Percentiles rank a stretch among this genome's conserved stretches.
phyloP scores from a whole-genome alignment of 2,113 vertebrate species.

The Ranitomeya imitator region DNA sequence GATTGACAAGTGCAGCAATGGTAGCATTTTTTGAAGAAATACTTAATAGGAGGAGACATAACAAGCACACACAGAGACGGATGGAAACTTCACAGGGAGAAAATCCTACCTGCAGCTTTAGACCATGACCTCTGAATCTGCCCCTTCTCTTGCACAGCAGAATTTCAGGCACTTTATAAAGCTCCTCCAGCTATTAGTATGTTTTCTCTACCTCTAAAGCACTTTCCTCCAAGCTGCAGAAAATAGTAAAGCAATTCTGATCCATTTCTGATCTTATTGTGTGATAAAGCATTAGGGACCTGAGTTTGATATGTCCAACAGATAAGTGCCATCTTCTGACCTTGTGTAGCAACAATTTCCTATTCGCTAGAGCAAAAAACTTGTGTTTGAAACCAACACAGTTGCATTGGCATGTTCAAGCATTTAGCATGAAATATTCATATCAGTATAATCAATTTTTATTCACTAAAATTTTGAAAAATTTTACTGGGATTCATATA shows the following conservation, averaged over 20 bases:
- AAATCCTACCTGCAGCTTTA: neutral
- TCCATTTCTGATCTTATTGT: neutral
- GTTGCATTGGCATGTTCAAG: neutral
- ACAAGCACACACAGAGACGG: neutral
- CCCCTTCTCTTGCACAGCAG: neutral
- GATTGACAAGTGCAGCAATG: neutral
- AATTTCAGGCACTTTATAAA: neutral
- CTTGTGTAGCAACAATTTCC: neutral
- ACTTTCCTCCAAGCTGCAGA: constrained; percentile 4
- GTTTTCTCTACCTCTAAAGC: neutral
- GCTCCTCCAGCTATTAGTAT: neutral
- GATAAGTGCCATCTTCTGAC: neutral
- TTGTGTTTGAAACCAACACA: neutral
- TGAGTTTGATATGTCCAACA: neutral
- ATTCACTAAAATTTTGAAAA: neutral
- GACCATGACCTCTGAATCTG: constrained; percentile 1
- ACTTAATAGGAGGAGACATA: neutral
- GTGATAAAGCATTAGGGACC: neutral
- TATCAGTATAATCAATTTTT: neutral
- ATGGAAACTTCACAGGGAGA: neutral
- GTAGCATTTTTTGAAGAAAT: neutral
- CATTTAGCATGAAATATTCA: neutral
- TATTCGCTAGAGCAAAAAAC: neutral
- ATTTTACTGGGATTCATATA: no score
- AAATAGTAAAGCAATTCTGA: neutral